Evolutionary conservation across 2,888 invertebrate species (phyloP).

Genomic region (Pyrochroa serraticornis): DNA sequence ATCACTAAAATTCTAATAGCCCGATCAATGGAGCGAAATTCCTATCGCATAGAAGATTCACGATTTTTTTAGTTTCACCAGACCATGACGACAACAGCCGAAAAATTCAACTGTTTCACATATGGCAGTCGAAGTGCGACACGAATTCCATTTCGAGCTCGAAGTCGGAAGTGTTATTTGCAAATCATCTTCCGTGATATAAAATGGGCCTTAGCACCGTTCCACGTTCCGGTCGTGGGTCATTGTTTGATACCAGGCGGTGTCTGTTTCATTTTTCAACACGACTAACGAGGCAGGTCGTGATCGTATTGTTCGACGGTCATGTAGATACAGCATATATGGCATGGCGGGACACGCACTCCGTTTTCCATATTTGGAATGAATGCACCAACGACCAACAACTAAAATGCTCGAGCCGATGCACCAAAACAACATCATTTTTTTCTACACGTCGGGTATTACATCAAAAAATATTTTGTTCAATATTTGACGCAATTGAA

Average conservation of each 20-base stretch:
- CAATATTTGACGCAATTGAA: background rate
- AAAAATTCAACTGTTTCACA: no score
- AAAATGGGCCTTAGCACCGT: no score
- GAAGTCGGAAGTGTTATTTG: no score
- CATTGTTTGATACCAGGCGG: conserved; percentile 11
- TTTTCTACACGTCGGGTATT: background rate
- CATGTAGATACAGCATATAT: conserved; percentile 5
- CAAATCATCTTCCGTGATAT: no score
- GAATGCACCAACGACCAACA: conserved; percentile 8
- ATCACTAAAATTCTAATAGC: no score
- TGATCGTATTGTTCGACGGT: conserved; percentile 18
- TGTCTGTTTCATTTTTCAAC: conserved; percentile 13
- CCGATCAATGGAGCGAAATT: no score
- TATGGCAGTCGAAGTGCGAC: no score
- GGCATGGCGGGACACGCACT: conserved; percentile 13
- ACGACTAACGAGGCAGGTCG: conserved; percentile 17
- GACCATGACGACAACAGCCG: no score
- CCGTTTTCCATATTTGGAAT: conserved; percentile 18
- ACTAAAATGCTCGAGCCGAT: conserved; percentile 1
- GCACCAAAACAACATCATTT: conserved; percentile 10
- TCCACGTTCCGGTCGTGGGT: background rate
- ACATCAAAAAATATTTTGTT: background rate
- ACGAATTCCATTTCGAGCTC: no score
- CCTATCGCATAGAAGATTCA: no score
- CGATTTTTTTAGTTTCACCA: no score